phyloP scores from a whole-genome alignment of 92 coral and sea anemone genomes.

The Phenganax marumi region DNA sequence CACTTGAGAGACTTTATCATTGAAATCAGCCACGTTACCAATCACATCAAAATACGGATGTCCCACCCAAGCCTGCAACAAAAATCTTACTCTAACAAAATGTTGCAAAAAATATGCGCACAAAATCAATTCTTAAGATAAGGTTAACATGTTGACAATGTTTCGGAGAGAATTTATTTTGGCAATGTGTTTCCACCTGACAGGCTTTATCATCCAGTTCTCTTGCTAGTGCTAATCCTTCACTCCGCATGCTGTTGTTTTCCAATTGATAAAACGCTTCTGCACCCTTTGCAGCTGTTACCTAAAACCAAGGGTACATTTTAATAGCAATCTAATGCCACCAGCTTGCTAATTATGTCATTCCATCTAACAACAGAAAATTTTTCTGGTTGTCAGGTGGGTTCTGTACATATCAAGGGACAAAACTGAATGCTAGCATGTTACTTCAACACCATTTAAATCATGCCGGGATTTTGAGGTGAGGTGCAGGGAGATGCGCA shows the following conservation, averaged over 20 bases:
- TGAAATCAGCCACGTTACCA: slow-evolving; percentile 72
- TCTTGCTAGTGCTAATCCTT: slow-evolving; percentile 75
- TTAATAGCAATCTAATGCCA: too few species aligned
- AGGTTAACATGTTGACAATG: too few species aligned
- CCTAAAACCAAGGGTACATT: slow-evolving; percentile 42
- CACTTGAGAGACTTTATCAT: slow-evolving; percentile 74
- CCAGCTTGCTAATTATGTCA: too few species aligned
- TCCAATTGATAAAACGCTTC: slow-evolving; percentile 75
- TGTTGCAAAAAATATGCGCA: background rate
- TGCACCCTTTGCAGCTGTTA: slow-evolving; percentile 89
- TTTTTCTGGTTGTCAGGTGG: too few species aligned
- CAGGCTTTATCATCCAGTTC: slow-evolving; percentile 72
- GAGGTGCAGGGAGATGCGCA: too few species aligned
- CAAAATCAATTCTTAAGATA: too few species aligned
- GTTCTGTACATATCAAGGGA: too few species aligned
- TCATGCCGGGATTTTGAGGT: too few species aligned
- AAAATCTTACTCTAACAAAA: background rate
- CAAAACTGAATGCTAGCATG: too few species aligned
- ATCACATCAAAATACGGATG: slow-evolving; percentile 95
- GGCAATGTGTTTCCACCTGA: slow-evolving; percentile 52
- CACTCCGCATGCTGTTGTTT: slow-evolving; percentile 71
- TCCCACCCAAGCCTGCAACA: slow-evolving; percentile 82
- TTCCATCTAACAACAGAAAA: too few species aligned
- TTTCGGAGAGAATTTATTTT: too few species aligned
- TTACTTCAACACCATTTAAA: too few species aligned